Evolutionary conservation across 2,888 invertebrate genomes (phyloP).

Genomic region (Apamea sordens): DNA sequence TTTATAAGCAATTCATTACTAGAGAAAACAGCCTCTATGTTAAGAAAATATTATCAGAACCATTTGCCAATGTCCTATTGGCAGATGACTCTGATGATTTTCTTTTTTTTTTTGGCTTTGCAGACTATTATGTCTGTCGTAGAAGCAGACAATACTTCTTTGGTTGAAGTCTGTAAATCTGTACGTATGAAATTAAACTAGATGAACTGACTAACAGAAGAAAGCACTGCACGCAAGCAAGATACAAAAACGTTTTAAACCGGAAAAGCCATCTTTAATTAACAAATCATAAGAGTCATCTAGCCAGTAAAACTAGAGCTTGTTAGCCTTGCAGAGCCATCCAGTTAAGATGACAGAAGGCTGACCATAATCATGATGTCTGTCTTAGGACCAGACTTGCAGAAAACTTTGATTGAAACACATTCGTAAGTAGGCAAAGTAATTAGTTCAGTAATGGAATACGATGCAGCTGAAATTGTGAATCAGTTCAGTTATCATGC

Average conservation of each 20-base stretch:
- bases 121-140: too few relatives aligned
- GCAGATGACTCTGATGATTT: too few relatives aligned
- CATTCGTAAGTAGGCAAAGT: background rate
- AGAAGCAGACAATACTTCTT: background rate
- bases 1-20: background rate
- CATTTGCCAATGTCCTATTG: too few relatives aligned
- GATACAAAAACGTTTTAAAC: background rate
- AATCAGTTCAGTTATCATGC: background rate
- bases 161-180: background rate
- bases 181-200: background rate
- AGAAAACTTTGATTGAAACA: background rate
- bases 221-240: background rate
- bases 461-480: background rate
- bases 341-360: background rate
- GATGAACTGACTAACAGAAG: background rate
- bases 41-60: background rate
- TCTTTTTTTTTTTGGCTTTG: too few relatives aligned
- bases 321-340: background rate
- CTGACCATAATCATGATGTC: background rate
- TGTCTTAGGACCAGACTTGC: background rate
- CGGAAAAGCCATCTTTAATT: too few relatives aligned
- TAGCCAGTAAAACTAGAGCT: background rate
- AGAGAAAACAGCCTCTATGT: background rate
- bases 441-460: background rate
- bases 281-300: background rate